phyloP scores from a whole-genome alignment of 2,113 vertebrate genomes.

The Heteronetta atricapilla region DNA sequence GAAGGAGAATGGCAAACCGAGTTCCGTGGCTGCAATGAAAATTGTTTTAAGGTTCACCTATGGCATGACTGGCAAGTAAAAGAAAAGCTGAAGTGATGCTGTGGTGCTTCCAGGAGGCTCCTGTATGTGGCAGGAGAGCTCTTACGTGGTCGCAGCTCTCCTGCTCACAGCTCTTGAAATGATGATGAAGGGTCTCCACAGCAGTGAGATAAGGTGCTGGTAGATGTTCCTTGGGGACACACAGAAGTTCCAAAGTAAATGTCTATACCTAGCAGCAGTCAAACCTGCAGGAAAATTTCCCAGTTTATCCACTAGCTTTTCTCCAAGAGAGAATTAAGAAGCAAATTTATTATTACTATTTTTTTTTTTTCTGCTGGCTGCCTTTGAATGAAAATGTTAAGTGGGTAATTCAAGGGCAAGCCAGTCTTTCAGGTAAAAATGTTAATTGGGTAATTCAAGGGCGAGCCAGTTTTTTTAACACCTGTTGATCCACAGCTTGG shows the following conservation, averaged over 20 bases:
- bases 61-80: neutral
- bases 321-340: neutral
- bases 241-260: neutral
- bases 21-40: neutral
- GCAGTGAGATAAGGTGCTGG: neutral
- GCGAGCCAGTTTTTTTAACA: neutral
- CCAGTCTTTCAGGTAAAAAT: neutral
- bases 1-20: neutral
- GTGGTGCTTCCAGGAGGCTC: neutral
- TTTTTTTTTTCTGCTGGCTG: neutral
- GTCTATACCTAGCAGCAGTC: neutral
- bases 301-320: neutral
- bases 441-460: neutral
- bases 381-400: neutral
- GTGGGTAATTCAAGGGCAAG: neutral
- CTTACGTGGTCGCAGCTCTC: neutral
- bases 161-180: neutral
- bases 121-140: neutral
- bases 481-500: neutral
- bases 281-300: neutral
- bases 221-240: neutral
- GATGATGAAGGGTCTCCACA: neutral
- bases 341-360: neutral
- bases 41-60: neutral
- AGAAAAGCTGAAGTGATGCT: neutral